Evolutionary conservation across 2,113 vertebrate genomes (phyloP), one percentile per base, ranked within the genome.

Genomic region (Nycticorax nycticorax): DNA sequence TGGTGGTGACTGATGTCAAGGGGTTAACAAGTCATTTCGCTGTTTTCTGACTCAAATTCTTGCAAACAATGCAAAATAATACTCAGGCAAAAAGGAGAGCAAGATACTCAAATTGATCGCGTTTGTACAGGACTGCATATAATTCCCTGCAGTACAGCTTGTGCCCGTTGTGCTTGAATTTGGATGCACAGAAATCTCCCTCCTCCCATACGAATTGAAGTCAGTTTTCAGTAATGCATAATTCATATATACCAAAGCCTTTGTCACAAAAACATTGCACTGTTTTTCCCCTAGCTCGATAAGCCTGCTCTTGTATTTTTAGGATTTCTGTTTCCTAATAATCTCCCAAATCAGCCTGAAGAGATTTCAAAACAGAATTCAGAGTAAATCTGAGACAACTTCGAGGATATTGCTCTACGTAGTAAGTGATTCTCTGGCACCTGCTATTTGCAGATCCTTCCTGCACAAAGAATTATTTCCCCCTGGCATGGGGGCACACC

Each of bases 221-320:
- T 86, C 68, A 67, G 50, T 52, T 95, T 92, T 95, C 5, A 7
- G 48, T 87, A 32, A 93, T 91, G 94, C 89, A 92, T 97, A 94
- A 97, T 95, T 91, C 91, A 95, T 94, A 26, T 92, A 26, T 12
- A 23, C 55, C 80, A 76, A 93, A 94, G 90, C 72, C 91, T 93
- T 90, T 95, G 93, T 94, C 90, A 94, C 79, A 72, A 20, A 94
- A 93, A 52, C 92, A 62, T 91, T 72, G 73, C n/a, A 22, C 48
- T 87, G 83, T 75, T 62, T 93, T 72, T 79, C 27, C 39, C 53
- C 17, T 7, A 23, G 68, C 88, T 86, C 50, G 39, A 57, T 87
- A 92, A 94, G 80, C 79, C 77, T 60, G 68, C 57, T 55, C 89
- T 85, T 92, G 47, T 91, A 81, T 84, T 96, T 95, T 95, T 72